phyloP scores from a whole-genome alignment of 2,888 invertebrate genomes.

The Ectobius pallidus region DNA sequence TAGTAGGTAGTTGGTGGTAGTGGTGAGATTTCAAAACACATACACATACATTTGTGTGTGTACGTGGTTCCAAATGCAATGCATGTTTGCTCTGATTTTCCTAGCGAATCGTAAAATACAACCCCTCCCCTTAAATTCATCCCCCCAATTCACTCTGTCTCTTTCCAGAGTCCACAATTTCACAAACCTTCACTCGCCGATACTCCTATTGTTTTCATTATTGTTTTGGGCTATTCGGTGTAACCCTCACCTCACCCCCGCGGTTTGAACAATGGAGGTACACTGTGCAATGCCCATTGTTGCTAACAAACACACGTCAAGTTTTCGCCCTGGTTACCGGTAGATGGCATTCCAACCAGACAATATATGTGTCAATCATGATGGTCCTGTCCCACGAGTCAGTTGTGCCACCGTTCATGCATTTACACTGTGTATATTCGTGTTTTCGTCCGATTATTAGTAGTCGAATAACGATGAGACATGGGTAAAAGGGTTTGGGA shows the following conservation, averaged over 20 bases:
- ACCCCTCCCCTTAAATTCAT: constrained; percentile 9
- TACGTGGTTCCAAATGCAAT: constrained; percentile 35
- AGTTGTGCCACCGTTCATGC: background rate
- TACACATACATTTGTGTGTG: too few species aligned
- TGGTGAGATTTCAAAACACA: constrained; percentile 33
- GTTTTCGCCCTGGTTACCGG: constrained; percentile 31
- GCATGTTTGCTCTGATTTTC: constrained; percentile 34
- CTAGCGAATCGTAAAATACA: constrained; percentile 38
- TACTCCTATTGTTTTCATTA: constrained; percentile 32
- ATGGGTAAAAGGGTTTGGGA: constrained; percentile 1
- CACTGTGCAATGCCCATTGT: constrained; percentile 29
- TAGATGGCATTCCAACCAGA: constrained; percentile 32
- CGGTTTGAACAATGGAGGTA: constrained; percentile 27
- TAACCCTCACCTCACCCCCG: background rate
- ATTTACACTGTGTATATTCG: constrained; percentile 29
- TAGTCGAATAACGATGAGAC: constrained; percentile 28
- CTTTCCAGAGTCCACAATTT: constrained; percentile 7
- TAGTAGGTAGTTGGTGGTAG: too few species aligned
- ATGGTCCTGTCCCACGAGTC: background rate
- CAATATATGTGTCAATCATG: constrained; percentile 38
- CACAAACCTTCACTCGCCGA: constrained; percentile 30
- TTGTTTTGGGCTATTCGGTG: constrained; percentile 30
- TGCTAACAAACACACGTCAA: constrained; percentile 30
- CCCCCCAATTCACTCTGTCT: background rate
- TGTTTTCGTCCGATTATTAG: constrained; percentile 36